Evolutionary conservation across 2,797 vertebrate species (phyloP), one percentile per base, ranked within the genome.

Genomic region (Peromyscus attwateri): DNA sequence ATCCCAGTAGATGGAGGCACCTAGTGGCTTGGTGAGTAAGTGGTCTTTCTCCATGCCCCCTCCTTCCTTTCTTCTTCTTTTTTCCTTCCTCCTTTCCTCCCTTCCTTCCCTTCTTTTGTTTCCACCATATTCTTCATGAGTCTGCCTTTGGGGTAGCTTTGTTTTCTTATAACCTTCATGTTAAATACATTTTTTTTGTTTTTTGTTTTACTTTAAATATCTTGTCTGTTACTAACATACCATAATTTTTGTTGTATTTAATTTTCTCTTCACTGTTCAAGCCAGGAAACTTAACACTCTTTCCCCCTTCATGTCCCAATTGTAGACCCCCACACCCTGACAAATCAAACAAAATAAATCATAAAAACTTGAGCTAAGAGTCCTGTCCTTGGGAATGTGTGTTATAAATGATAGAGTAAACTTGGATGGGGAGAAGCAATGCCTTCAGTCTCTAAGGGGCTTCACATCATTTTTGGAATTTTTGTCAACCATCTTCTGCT

Each of bases 331-430:
- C 31, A 68, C 1, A 25, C 11, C 3, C 6, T 85, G 64, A 31
- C 21, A 49, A 85, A 85, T 16, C 21, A 68, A 52, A 60, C 19
- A 12, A 81, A 55, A 37, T 60, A 60, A 37, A 60, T 1, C 43
- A 83, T 88, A 87, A 89, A 91, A 46, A 8, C 23, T 2, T 52
- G 31, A 85, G 37, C 12, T 70, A 83, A 80, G 27, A 80, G 17
- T 40, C n/a, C n/a, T 10, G 9, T 9, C 10, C 9, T 81, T 9
- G n/a, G 10, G 77, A 94, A 29, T 37, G 43, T 70, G 75, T 84
- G 8, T 82, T 79, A 95, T 87, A 87, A 80, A 11, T 49, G 75
- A 57, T 40, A 27, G 83, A 90, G 34, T 82, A 80, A 87, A 93
- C 64, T 57, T 66, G 80, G 52, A 19, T 3, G 34, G 25, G 64